Base-by-base conservation (phyloP, 2,797 vertebrate species). In the Clarias platycephalus region DNA sequence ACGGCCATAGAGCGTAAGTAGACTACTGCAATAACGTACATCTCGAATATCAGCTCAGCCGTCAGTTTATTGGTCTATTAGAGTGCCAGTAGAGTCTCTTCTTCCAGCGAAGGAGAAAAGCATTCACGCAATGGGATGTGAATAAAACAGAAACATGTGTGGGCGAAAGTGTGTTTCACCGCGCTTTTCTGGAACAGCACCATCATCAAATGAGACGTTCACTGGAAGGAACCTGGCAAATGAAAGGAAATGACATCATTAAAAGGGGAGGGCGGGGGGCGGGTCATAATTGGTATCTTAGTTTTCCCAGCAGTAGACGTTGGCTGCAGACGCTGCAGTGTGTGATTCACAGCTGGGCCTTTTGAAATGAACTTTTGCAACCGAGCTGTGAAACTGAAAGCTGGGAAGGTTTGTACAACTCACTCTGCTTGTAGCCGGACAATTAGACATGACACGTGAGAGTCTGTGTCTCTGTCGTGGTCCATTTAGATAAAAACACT, bases 101-200 rank as follows among this genome's bases (percentile, higher is more conserved):
- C 93, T 92, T 91, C 93, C 92, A 94, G 85, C 90, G 90, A 71
- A 66, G 55, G 68, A 80, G 80, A 85, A 90, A 93, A 86, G 89
- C 91, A 95, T 93, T 94, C 94, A 95, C 93, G 93, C 92, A 91
- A 92, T 88, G 92, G 90, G 92, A 92, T 93, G 89, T 86, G 88
- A 89, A 85, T 86, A 94, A 95, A 95, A 90, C 94, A 94, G 91
- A 95, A 94, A 93, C 94, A 95, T 95, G 91, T 95, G 94, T 95
- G 91, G 91, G 90, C 83, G 89, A 90, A 89, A 86, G 28, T 49
- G 83, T 90, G 90, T 91, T 92, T 90, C 85, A 87, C 37, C 44
- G 49, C 28, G n/a, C 22, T 84, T 85, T 85, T 83, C 72, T 88
- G 67, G 71, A 85, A 64, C 77, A 67, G 84, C 88, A 88, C 85